Evolutionary conservation across 2,113 vertebrate species (phyloP).

Genomic region (Sinocyclocheilus grahami): DNA sequence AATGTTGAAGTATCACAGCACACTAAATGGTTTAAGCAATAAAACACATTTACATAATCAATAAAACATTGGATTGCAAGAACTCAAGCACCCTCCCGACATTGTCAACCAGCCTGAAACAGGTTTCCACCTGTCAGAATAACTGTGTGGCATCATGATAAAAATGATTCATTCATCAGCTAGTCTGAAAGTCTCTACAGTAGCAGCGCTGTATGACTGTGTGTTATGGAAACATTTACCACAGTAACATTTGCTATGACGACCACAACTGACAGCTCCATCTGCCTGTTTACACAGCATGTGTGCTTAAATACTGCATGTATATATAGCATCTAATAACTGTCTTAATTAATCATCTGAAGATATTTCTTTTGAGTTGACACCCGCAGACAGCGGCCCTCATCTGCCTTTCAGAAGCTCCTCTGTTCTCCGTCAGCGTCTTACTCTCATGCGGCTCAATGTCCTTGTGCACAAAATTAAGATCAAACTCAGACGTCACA

Average conservation of each 20-base stretch:
- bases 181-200: not conserved
- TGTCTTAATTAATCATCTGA: conserved; percentile 12
- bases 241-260: conserved; percentile 22
- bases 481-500: conserved; percentile 45
- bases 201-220: not conserved
- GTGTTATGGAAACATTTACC: conserved; percentile 6
- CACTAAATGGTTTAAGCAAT: not conserved
- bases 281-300: conserved; percentile 1
- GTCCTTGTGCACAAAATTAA: not conserved
- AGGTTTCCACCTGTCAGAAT: not conserved
- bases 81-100: not conserved
- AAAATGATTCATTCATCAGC: not conserved
- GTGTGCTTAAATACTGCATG: not conserved
- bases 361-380: not conserved
- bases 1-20: not conserved
- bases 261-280: conserved; percentile 25
- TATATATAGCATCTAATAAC: conserved; percentile 8
- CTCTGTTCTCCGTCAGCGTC: not conserved
- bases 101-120: not conserved
- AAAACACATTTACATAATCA: not conserved
- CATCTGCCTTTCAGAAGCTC: conserved; percentile 9
- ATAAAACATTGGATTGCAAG: not conserved
- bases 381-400: conserved; percentile 27
- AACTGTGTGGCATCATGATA: not conserved
- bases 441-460: not conserved